Percentiles rank a stretch among this genome's conserved stretches.
phyloP scores from a whole-genome alignment of 1,140 invertebrate genomes.

The Zaprionus kolodkinae region DNA sequence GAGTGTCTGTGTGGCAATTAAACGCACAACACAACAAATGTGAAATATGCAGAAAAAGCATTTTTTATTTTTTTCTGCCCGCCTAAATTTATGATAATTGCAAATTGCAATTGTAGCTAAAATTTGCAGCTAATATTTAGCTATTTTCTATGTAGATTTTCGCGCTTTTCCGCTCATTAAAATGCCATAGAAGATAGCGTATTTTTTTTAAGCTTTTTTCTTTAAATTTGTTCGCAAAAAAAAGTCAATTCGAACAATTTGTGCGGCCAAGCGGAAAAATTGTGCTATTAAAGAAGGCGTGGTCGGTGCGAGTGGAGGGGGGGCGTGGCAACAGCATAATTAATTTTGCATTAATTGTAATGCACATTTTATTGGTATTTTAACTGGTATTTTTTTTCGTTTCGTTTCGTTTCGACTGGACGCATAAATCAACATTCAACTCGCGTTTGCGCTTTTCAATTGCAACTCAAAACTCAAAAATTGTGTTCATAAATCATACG shows the following conservation, averaged over 20 bases:
- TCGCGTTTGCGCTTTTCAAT: slow-evolving; percentile 16
- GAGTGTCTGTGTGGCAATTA: slow-evolving; percentile 35
- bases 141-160: background rate
- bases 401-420: background rate
- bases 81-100: slow-evolving; percentile 54
- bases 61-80: slow-evolving; percentile 4
- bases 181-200: slow-evolving; percentile 1
- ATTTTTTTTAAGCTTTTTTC: background rate
- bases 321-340: slow-evolving; percentile 33
- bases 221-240: background rate
- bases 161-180: background rate
- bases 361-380: slow-evolving; percentile 29
- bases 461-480: slow-evolving; percentile 16
- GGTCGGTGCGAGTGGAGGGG: too few relatives aligned
- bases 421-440: slow-evolving; percentile 17
- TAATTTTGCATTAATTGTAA: slow-evolving; percentile 50
- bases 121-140: slow-evolving; percentile 14
- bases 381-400: background rate
- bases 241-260: slow-evolving; percentile 2
- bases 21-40: slow-evolving; percentile 30
- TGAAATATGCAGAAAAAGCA: slow-evolving; percentile 34
- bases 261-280: slow-evolving; percentile 4
- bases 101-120: slow-evolving; percentile 35
- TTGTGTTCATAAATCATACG: slow-evolving; percentile 40
- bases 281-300: slow-evolving; percentile 15